A percentile compares a stretch with the other conserved stretches of the same genome.
phyloP scores from a whole-genome alignment of 2,888 invertebrate genomes.

The Eristalis pertinax region DNA sequence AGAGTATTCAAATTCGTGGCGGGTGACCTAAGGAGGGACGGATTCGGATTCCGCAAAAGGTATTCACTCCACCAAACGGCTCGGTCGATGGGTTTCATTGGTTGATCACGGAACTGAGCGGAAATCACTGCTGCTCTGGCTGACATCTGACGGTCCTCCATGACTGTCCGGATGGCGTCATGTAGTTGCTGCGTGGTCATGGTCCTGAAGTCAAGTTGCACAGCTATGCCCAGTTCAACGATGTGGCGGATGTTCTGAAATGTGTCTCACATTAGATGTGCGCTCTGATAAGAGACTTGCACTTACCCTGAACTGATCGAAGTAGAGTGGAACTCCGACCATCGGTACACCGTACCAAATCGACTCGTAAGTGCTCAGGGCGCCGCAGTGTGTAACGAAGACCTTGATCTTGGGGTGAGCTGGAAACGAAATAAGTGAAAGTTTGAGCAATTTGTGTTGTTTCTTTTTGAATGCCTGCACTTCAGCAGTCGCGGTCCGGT shows the following conservation, averaged over 20 bases:
- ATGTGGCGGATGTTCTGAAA: slow-evolving; percentile 36
- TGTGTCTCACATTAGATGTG: neutral
- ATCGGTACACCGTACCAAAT: slow-evolving; percentile 77
- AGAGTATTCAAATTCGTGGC: neutral
- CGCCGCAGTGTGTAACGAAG: slow-evolving; percentile 77
- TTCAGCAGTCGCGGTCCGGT: neutral
- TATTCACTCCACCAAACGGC: neutral
- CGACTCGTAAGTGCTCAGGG: slow-evolving; percentile 77
- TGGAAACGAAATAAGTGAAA: slow-evolving; percentile 35
- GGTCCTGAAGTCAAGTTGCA: slow-evolving; percentile 63
- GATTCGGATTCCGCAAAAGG: neutral
- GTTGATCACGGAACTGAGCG: neutral
- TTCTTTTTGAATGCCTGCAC: neutral
- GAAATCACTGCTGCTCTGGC: neutral
- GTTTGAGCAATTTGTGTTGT: neutral
- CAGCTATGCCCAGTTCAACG: slow-evolving; percentile 62
- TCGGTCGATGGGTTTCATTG: neutral
- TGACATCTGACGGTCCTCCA: slow-evolving; percentile 1
- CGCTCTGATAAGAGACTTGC: neutral
- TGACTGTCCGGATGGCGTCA: neutral
- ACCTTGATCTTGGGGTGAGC: slow-evolving; percentile 75
- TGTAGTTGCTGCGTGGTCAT: slow-evolving; percentile 40
- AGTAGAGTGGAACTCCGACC: slow-evolving; percentile 75
- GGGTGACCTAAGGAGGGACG: neutral
- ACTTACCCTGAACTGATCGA: slow-evolving; percentile 75